Evolutionary conservation across 2,113 vertebrate species (phyloP), one percentile per base, ranked within the genome.

Genomic region (Clinocottus analis): DNA sequence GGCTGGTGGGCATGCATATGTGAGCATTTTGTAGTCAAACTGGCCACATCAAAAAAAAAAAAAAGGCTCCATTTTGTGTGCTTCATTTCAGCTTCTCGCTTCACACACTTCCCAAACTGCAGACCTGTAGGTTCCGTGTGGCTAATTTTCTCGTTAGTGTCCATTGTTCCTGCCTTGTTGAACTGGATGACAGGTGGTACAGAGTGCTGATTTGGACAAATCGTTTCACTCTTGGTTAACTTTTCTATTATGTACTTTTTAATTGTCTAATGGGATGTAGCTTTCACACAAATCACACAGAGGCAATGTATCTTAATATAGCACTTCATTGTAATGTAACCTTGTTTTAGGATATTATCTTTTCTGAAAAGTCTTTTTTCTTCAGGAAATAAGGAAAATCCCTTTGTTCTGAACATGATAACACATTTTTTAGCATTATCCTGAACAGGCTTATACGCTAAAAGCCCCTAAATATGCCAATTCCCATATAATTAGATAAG

Each of bases 91-190:
- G 67, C 58, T 43, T 77, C 53, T 55, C 33, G 19, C 60, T 63
- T 75, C 43, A 67, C 82, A 17, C 56, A 60, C 43, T 73, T 80
- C 45, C 61, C 45, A 70, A 65, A 58, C 61, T 67, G 29, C 51
- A 62, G 39, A 60, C 23, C 33, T 31, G 69, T 21, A 56, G 5
- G 53, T 72, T 77, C 25, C 41, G 14, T 61, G 37, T 61, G 63
- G 31, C 62, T 70, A 82, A 85, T 47, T 89, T 33, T 72, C 25
- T 65, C 49, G 35, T 82, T 76, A 80, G 47, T 37, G 67, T 39
- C 47, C 60, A 19, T n/a, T 25, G 68, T n/a, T 85, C 13, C 7
- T 47, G 27, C n/a, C 5, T 59, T 49, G 19, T 31, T 69, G 53
- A 85, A 62, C 60, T 53, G 41, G 64, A 72, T 60, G 45, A 78